Percentiles rank a stretch among this genome's conserved stretches.
Conservation (phyloP, 2,888 invertebrate species). For the Apodemia duryi region DNA sequence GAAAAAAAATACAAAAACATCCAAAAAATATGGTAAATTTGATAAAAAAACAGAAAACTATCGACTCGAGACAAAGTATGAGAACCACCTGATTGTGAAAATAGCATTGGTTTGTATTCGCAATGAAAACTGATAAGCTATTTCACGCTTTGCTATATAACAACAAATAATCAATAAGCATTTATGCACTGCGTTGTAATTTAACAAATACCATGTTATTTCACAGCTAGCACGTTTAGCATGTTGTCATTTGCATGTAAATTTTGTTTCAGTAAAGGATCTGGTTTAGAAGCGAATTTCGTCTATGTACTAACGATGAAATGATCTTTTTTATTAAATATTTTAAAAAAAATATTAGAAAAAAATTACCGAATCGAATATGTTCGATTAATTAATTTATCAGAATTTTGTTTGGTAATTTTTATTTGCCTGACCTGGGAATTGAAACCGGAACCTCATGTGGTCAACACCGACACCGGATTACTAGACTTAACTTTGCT, state of each 20-base stretch:
- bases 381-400: too few species aligned
- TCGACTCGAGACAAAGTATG: constrained; percentile 97
- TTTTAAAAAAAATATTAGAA: too few species aligned
- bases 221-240: constrained; percentile 15
- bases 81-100: constrained; percentile 98
- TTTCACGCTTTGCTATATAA: constrained; percentile 56
- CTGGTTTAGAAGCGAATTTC: background rate
- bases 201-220: background rate
- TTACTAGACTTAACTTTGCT: too few species aligned
- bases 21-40: constrained; percentile 43
- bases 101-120: constrained; percentile 92
- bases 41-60: constrained; percentile 91
- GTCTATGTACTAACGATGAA: background rate
- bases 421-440: too few species aligned
- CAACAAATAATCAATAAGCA: constrained; percentile 1
- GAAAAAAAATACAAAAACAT: constrained; percentile 37
- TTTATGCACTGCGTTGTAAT: constrained; percentile 1
- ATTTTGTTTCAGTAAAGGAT: background rate
- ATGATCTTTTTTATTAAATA: background rate
- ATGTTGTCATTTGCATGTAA: constrained; percentile 3
- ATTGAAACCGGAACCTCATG: too few species aligned
- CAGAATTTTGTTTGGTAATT: too few species aligned
- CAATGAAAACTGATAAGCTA: constrained; percentile 35
- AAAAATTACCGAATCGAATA: too few species aligned
- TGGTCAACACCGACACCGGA: too few species aligned